phyloP scores from a whole-genome alignment of 2,888 invertebrate genomes.

The Stenodema calcarata region DNA sequence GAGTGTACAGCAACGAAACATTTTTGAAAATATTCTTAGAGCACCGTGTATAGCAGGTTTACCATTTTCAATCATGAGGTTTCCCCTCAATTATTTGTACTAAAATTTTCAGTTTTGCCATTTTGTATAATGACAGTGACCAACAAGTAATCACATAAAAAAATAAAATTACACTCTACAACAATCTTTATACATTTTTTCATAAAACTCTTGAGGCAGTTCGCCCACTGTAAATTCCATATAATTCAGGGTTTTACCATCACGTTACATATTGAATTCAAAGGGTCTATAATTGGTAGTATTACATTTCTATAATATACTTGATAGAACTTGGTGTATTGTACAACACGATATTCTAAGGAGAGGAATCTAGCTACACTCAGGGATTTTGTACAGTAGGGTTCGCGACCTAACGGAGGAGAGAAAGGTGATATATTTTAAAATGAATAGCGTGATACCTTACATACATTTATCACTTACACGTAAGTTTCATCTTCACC shows the following conservation, averaged over 20 bases:
- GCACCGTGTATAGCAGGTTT: not conserved
- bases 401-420: not conserved
- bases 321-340: not conserved
- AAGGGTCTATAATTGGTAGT: not conserved
- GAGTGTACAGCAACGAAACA: not conserved
- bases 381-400: not conserved
- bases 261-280: too few species aligned
- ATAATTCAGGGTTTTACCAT: not conserved
- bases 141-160: not conserved
- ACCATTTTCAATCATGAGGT: not conserved
- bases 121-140: not conserved
- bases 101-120: not conserved
- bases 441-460: not conserved
- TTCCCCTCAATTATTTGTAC: not conserved
- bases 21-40: not conserved
- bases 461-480: not conserved
- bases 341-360: not conserved
- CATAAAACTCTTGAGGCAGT: not conserved
- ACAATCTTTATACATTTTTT: not conserved
- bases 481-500: not conserved
- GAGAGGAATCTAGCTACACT: not conserved
- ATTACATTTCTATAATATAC: not conserved
- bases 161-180: conserved; percentile 24
- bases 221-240: not conserved
- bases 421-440: not conserved